phyloP scores from a whole-genome alignment of 2,797 vertebrate species.

The Gambusia yucatana region DNA sequence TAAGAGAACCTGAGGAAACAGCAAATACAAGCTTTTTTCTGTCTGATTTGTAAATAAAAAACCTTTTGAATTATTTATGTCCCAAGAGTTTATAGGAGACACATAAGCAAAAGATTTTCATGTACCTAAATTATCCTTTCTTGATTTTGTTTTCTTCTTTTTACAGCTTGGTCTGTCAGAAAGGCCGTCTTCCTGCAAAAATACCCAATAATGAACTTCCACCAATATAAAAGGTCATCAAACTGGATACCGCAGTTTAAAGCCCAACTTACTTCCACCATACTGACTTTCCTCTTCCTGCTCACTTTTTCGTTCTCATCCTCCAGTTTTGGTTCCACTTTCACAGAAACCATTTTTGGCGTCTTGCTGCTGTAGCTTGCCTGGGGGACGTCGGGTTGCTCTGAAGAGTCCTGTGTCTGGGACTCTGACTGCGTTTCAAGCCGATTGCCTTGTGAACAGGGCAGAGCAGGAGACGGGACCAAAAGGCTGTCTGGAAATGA shows the following conservation, averaged over 20 bases:
- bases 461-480: not conserved
- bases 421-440: not conserved
- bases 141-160: conserved; percentile 87
- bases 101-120: not conserved
- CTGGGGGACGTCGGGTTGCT: conserved; percentile 1
- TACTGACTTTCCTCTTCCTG: conserved; percentile 77
- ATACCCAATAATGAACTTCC: not conserved
- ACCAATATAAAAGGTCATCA: not conserved
- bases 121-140: conserved; percentile 78
- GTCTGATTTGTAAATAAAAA: not conserved
- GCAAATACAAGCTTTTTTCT: not conserved
- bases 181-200: conserved; percentile 45
- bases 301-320: conserved; percentile 65
- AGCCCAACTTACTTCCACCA: conserved; percentile 62
- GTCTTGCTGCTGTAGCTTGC: not conserved
- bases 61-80: not conserved
- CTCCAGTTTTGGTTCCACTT: conserved; percentile 74
- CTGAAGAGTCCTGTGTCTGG: not conserved
- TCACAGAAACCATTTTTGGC: conserved; percentile 51
- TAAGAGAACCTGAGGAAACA: not conserved
- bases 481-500: conserved; percentile 54
- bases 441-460: not conserved
- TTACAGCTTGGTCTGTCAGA: conserved; percentile 73
- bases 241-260: not conserved
- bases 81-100: not conserved